phyloP scores from a whole-genome alignment of 2,797 vertebrate species.

The Botia almorhae region DNA sequence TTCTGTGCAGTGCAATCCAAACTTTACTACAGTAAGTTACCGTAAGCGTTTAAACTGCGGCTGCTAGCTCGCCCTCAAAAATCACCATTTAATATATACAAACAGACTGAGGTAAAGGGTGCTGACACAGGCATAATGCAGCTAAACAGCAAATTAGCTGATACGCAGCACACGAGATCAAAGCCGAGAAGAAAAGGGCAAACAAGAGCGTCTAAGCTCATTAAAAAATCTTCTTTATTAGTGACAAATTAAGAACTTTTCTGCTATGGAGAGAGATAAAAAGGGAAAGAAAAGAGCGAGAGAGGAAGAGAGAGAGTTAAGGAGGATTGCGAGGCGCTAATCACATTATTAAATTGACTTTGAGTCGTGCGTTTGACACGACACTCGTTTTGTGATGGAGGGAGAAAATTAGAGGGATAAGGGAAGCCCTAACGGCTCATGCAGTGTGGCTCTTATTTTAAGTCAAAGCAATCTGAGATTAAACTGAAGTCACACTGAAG shows the following conservation, averaged over 20 bases:
- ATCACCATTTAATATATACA: constrained; percentile 16
- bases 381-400: constrained; percentile 65
- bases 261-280: constrained; percentile 20
- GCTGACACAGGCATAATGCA: constrained; percentile 27
- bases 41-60: neutral
- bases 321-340: constrained; percentile 72
- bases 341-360: constrained; percentile 78
- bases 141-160: constrained; percentile 63
- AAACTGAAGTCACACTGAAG: constrained; percentile 50
- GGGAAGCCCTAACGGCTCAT: constrained; percentile 34
- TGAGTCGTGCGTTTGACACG: constrained; percentile 77
- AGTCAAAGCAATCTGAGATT: constrained; percentile 55
- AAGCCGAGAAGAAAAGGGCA: constrained; percentile 57
- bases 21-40: neutral
- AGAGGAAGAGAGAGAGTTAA: constrained; percentile 18
- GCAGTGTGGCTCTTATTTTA: constrained; percentile 27
- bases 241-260: constrained; percentile 69
- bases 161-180: constrained; percentile 62
- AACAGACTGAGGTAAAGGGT: neutral
- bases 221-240: constrained; percentile 72
- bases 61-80: neutral
- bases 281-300: constrained; percentile 25
- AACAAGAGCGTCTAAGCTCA: constrained; percentile 58
- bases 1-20: neutral
- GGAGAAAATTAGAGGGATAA: constrained; percentile 57